Evolutionary conservation across 92 coral and sea anemone genomes (phyloP), one percentile per base, ranked within the genome.

Genomic region (Virgularia gustaviana): DNA sequence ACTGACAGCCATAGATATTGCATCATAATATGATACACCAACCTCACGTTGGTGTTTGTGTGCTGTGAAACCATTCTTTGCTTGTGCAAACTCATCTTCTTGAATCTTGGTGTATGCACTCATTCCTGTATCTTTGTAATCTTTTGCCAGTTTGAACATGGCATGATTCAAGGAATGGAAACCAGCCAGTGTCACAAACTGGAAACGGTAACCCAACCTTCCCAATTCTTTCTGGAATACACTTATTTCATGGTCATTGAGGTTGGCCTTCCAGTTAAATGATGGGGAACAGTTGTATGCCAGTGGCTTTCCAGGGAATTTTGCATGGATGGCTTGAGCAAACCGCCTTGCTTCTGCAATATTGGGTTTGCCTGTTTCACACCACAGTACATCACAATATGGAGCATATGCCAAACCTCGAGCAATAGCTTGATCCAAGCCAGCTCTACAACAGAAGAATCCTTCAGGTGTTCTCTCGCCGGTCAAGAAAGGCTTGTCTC

Each of bases 271-370:
- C 97, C 97, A 91, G 96, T 91, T 91, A 76, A 91, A 91, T 1
- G 97, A 91, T 16, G 97, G 97, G 23, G 97, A 91, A 67, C 97
- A 91, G 86, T 91, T 91, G 77, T 91, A 91, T n/a, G 97, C 97
- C 4, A 91, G 90, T 25, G 97, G 97, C 63, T 91, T 91, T 9
- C 96, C 97, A 28, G 97, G 97, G 53, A 78, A 91, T 58, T 65
- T 55, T 11, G 96, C 87, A 70, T 91, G 97, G 71, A 91, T 77
- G 30, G 91, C 96, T 41, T 86, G 79, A 18, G 97, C 96, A 83
- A 91, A 91, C 68, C 83, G 60, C 58, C 85, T 77, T 6, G 97
- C 97, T 77, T 91, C 97, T 2, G 88, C 88, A 43, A 91, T 80
- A 49, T 86, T 86, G 29, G 97, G 97, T 73, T 89, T 91, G 27